Percentiles rank a stretch among this genome's conserved stretches.
These are phyloP conservation scores for Heterodera filipjevi DNA, from an alignment of 2,888 invertebrate species.

Conservation along the genomic window DNA sequence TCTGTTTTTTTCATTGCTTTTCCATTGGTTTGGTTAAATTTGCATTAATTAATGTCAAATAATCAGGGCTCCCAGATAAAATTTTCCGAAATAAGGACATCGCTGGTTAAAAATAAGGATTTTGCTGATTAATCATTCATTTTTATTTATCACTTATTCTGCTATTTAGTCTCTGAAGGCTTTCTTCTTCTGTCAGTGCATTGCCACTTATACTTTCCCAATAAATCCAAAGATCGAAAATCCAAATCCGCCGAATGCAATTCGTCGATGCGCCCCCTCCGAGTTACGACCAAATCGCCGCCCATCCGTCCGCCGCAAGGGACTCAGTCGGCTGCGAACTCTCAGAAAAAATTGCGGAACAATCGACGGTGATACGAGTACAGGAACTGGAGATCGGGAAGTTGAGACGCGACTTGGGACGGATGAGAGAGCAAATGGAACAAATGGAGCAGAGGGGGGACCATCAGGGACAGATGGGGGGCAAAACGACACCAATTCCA, in stretches of 20 bases:
- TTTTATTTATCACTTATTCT: too few species aligned
- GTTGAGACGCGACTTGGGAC: constrained; percentile 23
- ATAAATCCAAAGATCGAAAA: neutral
- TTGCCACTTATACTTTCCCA: neutral
- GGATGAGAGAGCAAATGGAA: constrained; percentile 21
- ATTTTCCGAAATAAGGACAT: too few species aligned
- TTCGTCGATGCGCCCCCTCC: constrained; percentile 19
- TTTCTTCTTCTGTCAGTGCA: neutral
- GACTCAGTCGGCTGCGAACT: neutral
- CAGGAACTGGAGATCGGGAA: constrained; percentile 24
- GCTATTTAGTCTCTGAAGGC: too few species aligned
- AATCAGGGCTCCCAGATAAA: too few species aligned
- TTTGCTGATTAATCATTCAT: too few species aligned
- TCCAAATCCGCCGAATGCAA: neutral
- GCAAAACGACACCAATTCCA: neutral
- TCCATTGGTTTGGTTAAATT: too few species aligned
- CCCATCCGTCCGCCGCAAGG: neutral
- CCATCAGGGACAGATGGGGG: neutral
- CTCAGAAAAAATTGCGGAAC: constrained; percentile 14
- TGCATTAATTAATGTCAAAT: too few species aligned
- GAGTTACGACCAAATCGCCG: constrained; percentile 26
- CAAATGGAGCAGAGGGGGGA: neutral
- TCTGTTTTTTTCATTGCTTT: too few species aligned
- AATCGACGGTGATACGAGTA: constrained; percentile 16
- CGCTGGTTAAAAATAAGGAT: too few species aligned